Percentiles rank a stretch among this genome's conserved stretches.
These are phyloP conservation scores for Tetramorium bicarinatum DNA, from an alignment of 2,888 invertebrate genomes.

Conservation along the genomic window DNA sequence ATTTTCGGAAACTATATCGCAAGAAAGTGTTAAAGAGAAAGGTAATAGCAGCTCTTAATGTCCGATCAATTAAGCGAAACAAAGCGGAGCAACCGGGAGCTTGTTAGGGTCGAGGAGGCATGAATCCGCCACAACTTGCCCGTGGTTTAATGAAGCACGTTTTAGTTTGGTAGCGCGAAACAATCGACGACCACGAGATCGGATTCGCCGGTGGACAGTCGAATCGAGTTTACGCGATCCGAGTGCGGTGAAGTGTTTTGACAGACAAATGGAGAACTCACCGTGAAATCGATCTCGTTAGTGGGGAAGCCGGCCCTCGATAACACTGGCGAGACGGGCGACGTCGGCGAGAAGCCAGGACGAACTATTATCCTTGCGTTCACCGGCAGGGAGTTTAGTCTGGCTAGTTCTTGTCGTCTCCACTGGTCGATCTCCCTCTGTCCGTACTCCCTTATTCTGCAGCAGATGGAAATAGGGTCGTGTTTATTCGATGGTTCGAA, in stretches of 20 bases:
- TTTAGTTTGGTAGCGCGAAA: constrained; percentile 36
- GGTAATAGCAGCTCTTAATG: neutral
- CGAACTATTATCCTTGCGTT: constrained; percentile 80
- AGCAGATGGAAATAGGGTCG: constrained; percentile 30
- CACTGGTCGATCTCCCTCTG: constrained; percentile 59
- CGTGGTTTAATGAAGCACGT: constrained; percentile 40
- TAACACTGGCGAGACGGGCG: neutral
- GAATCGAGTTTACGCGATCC: constrained; percentile 29
- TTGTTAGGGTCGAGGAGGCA: neutral
- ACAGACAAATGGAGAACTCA: constrained; percentile 69
- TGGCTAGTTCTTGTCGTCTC: constrained; percentile 74
- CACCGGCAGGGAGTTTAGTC: constrained; percentile 79
- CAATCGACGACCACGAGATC: constrained; percentile 39
- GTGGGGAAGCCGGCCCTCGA: constrained; percentile 66
- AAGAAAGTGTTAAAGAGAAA: neutral
- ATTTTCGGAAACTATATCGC: neutral
- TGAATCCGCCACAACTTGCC: constrained; percentile 34
- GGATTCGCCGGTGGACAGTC: constrained; percentile 30
- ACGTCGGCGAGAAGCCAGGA: constrained; percentile 36
- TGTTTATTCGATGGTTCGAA: constrained; percentile 51
- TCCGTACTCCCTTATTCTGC: constrained; percentile 56
- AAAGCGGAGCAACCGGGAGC: constrained; percentile 5
- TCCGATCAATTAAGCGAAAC: constrained; percentile 33
- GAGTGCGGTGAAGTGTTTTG: constrained; percentile 43
- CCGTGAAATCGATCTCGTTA: constrained; percentile 77